These are phyloP conservation scores for Myotis lucifugus DNA, from an alignment of 2,113 vertebrate species.

Conservation along the genomic window DNA sequence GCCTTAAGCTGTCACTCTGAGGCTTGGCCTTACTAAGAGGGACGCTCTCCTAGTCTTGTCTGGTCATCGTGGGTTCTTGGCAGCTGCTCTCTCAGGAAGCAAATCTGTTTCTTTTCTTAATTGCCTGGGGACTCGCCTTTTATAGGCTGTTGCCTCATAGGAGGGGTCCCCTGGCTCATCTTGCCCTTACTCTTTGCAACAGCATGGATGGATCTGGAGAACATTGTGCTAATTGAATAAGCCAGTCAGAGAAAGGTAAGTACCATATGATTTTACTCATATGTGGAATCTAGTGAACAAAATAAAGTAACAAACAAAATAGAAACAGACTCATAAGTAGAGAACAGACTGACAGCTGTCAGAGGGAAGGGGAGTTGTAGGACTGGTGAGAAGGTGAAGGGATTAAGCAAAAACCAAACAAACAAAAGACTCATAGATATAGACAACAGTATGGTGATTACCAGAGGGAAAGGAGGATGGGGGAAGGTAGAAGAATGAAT, in stretches of 20 bases:
- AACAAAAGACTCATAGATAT: background rate
- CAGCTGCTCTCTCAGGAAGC: background rate
- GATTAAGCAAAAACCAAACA: background rate
- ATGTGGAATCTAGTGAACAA: background rate
- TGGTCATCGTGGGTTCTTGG: background rate
- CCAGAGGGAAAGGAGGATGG: background rate
- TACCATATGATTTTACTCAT: background rate
- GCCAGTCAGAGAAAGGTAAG: background rate
- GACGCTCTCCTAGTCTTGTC: accelerated
- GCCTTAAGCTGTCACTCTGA: background rate
- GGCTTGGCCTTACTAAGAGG: background rate
- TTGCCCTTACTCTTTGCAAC: background rate
- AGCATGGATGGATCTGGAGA: background rate
- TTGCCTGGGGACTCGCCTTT: background rate
- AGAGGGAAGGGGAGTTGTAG: background rate
- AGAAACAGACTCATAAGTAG: background rate
- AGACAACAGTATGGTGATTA: background rate
- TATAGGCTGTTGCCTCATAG: background rate
- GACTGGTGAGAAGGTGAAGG: background rate
- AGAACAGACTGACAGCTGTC: background rate
- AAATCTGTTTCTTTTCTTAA: background rate
- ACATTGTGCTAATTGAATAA: background rate
- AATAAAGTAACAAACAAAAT: background rate
- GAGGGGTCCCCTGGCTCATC: background rate
- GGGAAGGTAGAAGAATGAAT: background rate